A percentile compares a stretch with the other conserved stretches of the same genome.
phyloP scores from a whole-genome alignment of 2,797 vertebrate species.

The Argya squamiceps region DNA sequence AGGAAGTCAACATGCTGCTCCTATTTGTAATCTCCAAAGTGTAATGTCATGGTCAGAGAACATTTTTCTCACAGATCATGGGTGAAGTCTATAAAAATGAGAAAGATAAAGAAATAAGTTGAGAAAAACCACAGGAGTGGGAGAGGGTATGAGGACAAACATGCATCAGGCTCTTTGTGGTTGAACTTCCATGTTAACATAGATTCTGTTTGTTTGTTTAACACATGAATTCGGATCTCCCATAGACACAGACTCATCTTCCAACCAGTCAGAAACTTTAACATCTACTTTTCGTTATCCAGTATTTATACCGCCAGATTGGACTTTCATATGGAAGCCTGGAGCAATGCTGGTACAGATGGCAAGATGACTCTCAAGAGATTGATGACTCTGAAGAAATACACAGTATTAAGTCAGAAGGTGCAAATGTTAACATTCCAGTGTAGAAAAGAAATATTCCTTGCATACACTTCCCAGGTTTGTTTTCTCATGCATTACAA shows the following conservation, averaged over 20 bases:
- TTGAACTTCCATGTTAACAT: conserved; percentile 64
- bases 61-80: conserved; percentile 52
- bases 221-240: conserved; percentile 59
- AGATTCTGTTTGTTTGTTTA: conserved; percentile 43
- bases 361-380: conserved; percentile 76
- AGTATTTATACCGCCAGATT: conserved; percentile 78
- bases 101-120: conserved; percentile 23
- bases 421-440: conserved; percentile 78
- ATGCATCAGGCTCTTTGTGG: conserved; percentile 26
- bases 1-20: conserved; percentile 52
- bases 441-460: conserved; percentile 73
- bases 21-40: conserved; percentile 71
- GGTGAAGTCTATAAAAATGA: conserved; percentile 42
- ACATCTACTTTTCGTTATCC: conserved; percentile 77
- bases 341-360: conserved; percentile 76
- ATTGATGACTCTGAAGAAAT: conserved; percentile 78
- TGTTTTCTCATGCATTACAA: conserved; percentile 70
- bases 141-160: not conserved
- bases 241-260: conserved; percentile 66
- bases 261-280: conserved; percentile 70
- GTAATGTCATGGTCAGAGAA: conserved; percentile 56
- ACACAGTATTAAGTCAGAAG: conserved; percentile 79
- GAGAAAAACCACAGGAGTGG: not conserved
- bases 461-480: conserved; percentile 70
- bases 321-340: conserved; percentile 80